Evolutionary conservation across 1,140 invertebrate genomes (phyloP), one percentile per base, ranked within the genome.

Genomic region (Eciton burchellii): DNA sequence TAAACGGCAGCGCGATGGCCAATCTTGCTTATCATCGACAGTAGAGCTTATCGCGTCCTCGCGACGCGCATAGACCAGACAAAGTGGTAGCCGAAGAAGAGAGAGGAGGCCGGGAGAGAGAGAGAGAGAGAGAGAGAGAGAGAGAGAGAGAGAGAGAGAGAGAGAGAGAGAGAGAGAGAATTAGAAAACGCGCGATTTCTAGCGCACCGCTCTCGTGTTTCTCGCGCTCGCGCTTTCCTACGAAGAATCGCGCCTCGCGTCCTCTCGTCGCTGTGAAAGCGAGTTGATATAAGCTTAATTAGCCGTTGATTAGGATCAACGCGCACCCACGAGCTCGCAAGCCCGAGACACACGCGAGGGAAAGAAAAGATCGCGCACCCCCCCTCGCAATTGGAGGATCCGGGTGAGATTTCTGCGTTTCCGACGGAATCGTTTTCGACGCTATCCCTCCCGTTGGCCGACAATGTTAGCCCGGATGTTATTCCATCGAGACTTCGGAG

Each of bases 231-330:
- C 83, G 52, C 62, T 41, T 29, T n/a, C n/a, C n/a, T n/a, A n/a
- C n/a, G 62, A 76, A 59, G 83, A 63, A 85, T 87, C 84, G 68
- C 74, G 83, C 73, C 85, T n/a, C 19, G 49, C 83, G 73, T 84
- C 74, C 24, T 72, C 49, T n/a, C n/a, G n/a, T n/a, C n/a, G n/a
- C n/a, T 83, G 86, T 82, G 84, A 90, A 85, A 82, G 90, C 86
- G 81, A 84, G 63, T 73, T 81, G 68, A 72, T 66, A 54, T 66
- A 54, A 87, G n/a, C 60, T 86, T 87, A 79, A 70, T 79, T 89
- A 82, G 88, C 89, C 82, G 63, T 21, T 74, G 76, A 81, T 60
- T 62, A 84, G 71, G 68, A 59, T 19, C 71, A 57, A 76, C 66
- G 84, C 77, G 81, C 72, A 56, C 68, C 47, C 63, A 54, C 54